phyloP scores from a whole-genome alignment of 2,888 invertebrate species.

The Ochropleura plecta region DNA sequence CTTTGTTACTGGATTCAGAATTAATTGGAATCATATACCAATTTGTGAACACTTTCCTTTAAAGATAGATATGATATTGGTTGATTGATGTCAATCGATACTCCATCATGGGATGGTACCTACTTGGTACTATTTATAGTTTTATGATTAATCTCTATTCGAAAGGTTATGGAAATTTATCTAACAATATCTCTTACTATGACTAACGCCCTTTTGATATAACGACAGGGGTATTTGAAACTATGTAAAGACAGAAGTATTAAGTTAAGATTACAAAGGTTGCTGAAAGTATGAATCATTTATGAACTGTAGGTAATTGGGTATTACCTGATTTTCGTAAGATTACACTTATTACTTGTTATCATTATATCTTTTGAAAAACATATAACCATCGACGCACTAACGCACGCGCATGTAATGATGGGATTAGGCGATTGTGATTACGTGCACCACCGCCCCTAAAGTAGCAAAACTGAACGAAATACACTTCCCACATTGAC shows the following conservation, averaged over 20 bases:
- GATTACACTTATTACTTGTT: conserved; percentile 32
- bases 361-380: background rate
- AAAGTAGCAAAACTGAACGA: background rate
- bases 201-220: conserved; percentile 39
- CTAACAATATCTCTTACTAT: background rate
- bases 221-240: conserved; percentile 19
- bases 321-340: conserved; percentile 6
- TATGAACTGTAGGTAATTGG: background rate
- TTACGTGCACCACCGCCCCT: background rate
- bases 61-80: background rate
- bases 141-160: background rate
- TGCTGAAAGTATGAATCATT: conserved; percentile 22
- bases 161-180: background rate
- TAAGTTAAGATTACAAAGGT: conserved; percentile 16
- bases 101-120: background rate
- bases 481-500: background rate
- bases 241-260: conserved; percentile 14
- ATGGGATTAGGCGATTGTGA: background rate
- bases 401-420: background rate
- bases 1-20: background rate
- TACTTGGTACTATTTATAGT: background rate
- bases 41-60: background rate
- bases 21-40: background rate
- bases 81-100: background rate
- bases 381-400: background rate